Evolutionary conservation across 2,888 invertebrate genomes (phyloP).

Genomic region (Rhorus exstirpatorius): DNA sequence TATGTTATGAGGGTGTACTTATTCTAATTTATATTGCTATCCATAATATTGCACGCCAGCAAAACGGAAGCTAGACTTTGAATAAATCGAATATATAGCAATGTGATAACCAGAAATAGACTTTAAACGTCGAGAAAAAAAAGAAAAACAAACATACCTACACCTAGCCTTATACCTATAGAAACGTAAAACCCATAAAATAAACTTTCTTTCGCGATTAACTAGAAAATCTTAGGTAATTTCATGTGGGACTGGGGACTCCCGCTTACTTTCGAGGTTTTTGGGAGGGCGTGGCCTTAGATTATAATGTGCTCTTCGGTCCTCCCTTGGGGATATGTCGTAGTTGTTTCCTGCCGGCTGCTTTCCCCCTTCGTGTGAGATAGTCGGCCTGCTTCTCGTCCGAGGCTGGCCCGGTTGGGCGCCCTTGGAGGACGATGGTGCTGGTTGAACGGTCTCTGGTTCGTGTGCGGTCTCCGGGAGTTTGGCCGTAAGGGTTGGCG

Average conservation of each 20-base stretch:
- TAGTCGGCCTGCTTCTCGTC: neutral
- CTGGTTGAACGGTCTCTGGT: neutral
- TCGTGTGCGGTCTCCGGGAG: neutral
- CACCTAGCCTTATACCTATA: too few species aligned
- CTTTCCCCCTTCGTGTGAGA: neutral
- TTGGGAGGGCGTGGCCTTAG: constrained; percentile 5
- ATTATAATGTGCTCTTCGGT: neutral
- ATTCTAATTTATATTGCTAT: too few species aligned
- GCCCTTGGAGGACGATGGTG: neutral
- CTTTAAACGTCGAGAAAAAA: too few species aligned
- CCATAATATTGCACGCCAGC: too few species aligned
- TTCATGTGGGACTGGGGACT: neutral
- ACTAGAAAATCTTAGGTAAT: neutral
- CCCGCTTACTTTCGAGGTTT: neutral
- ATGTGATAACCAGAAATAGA: too few species aligned
- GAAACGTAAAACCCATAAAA: too few species aligned
- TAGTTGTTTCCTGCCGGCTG: neutral
- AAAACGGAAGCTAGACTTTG: too few species aligned
- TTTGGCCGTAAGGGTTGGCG: neutral
- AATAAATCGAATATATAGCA: too few species aligned
- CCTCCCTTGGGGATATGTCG: neutral
- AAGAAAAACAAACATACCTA: too few species aligned
- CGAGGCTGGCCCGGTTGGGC: neutral
- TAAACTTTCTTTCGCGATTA: too few species aligned
- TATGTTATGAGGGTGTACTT: too few species aligned